Percentiles rank a stretch among this genome's conserved stretches.
Evolutionary conservation across 1,140 invertebrate species (phyloP).

Genomic region (Drosophila kohkoa): DNA sequence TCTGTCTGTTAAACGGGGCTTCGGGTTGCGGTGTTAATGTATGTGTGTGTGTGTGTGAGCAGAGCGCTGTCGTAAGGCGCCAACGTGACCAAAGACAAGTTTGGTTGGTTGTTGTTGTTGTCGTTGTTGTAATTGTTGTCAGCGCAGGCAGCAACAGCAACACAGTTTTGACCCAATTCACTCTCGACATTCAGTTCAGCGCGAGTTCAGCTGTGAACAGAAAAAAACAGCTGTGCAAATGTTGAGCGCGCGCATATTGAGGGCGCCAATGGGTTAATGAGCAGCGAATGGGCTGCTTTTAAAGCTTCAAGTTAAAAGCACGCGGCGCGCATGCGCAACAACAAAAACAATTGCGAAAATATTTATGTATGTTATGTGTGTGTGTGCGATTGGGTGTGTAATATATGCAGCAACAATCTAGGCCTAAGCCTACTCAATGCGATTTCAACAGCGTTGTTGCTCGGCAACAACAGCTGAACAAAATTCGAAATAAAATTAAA

Average conservation of each 20-base stretch:
- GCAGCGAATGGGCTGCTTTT: conserved; percentile 10
- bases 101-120: conserved; percentile 61
- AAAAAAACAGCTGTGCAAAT: conserved; percentile 62
- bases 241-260: conserved; percentile 17
- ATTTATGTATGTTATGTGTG: conserved; percentile 46
- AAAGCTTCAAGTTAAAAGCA: conserved; percentile 20
- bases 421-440: conserved; percentile 63
- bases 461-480: conserved; percentile 2
- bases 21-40: conserved; percentile 14
- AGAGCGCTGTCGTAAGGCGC: conserved; percentile 56
- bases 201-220: conserved; percentile 47
- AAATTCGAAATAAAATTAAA: conserved; percentile 22
- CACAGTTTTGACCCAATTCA: conserved; percentile 75
- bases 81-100: conserved; percentile 75
- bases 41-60: conserved; percentile 7
- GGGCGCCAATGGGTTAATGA: conserved; percentile 48
- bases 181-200: conserved; percentile 60
- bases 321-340: conserved; percentile 7
- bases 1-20: conserved; percentile 1
- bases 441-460: conserved; percentile 51
- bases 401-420: conserved; percentile 49
- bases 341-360: conserved; percentile 39
- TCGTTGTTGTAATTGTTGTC: conserved; percentile 26
- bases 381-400: conserved; percentile 43
- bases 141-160: conserved; percentile 58